Evolutionary conservation across 64 coral and sea anemone genomes (phyloP), one percentile per base, ranked within the genome.

Genomic region (Stylophora pistillata): DNA sequence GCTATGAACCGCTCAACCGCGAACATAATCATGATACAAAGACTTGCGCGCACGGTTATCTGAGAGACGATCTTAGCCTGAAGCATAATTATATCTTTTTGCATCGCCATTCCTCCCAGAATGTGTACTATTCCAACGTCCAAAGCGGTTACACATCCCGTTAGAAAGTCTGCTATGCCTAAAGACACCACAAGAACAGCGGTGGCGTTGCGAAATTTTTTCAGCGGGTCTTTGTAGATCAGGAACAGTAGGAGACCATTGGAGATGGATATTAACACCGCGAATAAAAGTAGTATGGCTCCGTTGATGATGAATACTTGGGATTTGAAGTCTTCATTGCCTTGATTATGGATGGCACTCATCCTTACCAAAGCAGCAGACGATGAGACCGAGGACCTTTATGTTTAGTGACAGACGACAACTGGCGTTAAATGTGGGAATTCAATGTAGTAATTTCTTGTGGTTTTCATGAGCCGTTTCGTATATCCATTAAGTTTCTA

Each of bases 31-130:
- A 91, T 72, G 33, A 91, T 81, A 37, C 62, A 63, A 23, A 91
- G 71, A 20, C 89, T 73, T 30, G 65, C 71, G 10, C 79, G 58
- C n/a, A 91, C 89, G 15, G 89, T 91, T 3, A 91, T 33, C 78
- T 91, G 89, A 14, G 89, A 91, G 27, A 85, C 73, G 16, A 91
- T 70, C 20, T 91, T 91, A 6, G 77, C 80, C 6, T 83, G 89
- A 9, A 85, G 58, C 37, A 91, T 30, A 27, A 79, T n/a, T n/a
- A n/a, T n/a, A n/a, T n/a, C 79, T 34, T 61, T 41, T 31, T 55
- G 68, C 12, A 76, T 74, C 26, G 65, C 72, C 17, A 82, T 52
- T 65, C 33, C 71, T 75, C 74, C 72, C 5, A 82, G 70, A 9
- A 91, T 73, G 37, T 81, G 77, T 0, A 57, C 83, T 76, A 91